Evolutionary conservation across 2,888 invertebrate genomes (phyloP).

Genomic region (Callyntrura guangdongensis): DNA sequence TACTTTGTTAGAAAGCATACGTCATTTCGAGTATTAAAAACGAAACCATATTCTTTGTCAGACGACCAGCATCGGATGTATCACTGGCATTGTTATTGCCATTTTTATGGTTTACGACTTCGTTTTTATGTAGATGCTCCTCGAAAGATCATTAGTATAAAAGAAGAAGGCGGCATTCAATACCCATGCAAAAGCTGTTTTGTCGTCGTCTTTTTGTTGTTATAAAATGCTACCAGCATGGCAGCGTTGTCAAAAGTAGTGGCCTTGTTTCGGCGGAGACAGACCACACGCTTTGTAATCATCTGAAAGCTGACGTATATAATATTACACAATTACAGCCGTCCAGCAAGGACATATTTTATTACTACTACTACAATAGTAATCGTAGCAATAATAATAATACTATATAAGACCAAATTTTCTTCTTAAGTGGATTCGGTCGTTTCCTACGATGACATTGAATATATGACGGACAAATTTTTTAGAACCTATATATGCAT

Average conservation of each 20-base stretch:
- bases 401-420: conserved; percentile 4
- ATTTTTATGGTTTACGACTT: conserved; percentile 35
- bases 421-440: conserved; percentile 57
- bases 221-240: neutral
- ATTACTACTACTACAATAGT: conserved; percentile 14
- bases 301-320: conserved; percentile 22
- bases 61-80: conserved; percentile 31
- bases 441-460: conserved; percentile 17
- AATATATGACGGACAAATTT: conserved; percentile 13
- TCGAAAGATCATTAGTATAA: conserved; percentile 32
- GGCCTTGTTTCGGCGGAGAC: too few relatives aligned
- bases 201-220: neutral
- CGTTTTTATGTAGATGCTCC: conserved; percentile 16
- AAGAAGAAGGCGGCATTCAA: neutral
- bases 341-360: conserved; percentile 21
- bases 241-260: neutral
- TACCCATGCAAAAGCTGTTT: neutral
- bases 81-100: conserved; percentile 31
- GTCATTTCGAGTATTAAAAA: conserved; percentile 9
- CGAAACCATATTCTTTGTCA: conserved; percentile 8
- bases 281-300: neutral
- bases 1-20: conserved; percentile 29
- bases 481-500: neutral
- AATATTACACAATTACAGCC: neutral
- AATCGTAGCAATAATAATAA: conserved; percentile 29